phyloP scores from a whole-genome alignment of 2,888 invertebrate species.

The Melanostoma mellinum region DNA sequence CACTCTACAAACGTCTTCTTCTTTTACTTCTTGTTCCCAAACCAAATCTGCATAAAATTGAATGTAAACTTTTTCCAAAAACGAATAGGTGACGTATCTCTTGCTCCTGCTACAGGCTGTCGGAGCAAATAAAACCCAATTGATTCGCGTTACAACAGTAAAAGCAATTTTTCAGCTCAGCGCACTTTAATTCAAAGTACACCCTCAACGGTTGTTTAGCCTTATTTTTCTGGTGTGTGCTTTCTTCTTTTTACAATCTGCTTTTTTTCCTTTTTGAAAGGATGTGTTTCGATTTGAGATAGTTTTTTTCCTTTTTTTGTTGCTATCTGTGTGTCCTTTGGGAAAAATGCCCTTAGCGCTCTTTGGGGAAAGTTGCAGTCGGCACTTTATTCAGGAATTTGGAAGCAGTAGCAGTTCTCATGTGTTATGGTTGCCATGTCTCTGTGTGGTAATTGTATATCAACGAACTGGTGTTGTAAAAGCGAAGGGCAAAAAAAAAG shows the following conservation, averaged over 20 bases:
- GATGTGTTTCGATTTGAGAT: constrained; percentile 59
- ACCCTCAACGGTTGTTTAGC: constrained; percentile 47
- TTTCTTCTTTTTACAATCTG: background rate
- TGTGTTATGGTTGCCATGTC: constrained; percentile 59
- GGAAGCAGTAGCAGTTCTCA: constrained; percentile 31
- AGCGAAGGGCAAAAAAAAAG: background rate
- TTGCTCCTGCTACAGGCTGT: constrained; percentile 17
- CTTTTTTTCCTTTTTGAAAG: constrained; percentile 27
- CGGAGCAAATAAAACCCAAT: constrained; percentile 60
- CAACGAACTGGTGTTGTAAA: constrained; percentile 46
- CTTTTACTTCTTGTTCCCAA: constrained; percentile 41
- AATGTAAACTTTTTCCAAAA: constrained; percentile 36
- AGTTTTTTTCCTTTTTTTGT: constrained; percentile 16
- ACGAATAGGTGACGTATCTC: constrained; percentile 23
- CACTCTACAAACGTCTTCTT: constrained; percentile 33
- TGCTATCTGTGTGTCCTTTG: constrained; percentile 46
- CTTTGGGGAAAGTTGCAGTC: constrained; percentile 53
- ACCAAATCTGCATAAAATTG: constrained; percentile 60
- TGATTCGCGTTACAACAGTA: constrained; percentile 69
- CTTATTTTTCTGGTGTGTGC: constrained; percentile 30
- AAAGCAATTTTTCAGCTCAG: constrained; percentile 82
- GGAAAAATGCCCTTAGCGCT: constrained; percentile 42
- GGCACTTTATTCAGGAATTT: constrained; percentile 61
- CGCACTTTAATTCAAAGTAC: constrained; percentile 81
- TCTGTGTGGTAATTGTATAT: constrained; percentile 68